These are phyloP conservation scores for Oligia strigilis DNA, from an alignment of 2,888 invertebrate genomes.

Conservation along the genomic window DNA sequence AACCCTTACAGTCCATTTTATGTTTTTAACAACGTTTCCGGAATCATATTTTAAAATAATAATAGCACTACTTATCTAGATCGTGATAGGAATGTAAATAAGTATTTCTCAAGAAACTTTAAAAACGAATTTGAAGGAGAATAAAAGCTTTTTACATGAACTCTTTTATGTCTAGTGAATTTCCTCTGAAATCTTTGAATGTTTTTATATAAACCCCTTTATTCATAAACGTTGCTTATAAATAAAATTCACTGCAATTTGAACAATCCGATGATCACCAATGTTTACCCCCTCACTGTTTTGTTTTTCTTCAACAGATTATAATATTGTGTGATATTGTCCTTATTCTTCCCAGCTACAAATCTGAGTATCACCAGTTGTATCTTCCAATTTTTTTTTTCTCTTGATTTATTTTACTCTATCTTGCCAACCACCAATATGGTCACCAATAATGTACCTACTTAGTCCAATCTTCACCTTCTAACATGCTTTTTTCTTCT, in stretches of 20 bases:
- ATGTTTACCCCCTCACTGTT: neutral
- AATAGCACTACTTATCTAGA: neutral
- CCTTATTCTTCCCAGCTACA: neutral
- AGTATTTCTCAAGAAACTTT: neutral
- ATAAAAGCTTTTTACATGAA: neutral
- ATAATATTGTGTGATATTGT: neutral
- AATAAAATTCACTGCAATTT: neutral
- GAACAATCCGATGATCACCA: neutral
- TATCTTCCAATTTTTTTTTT: neutral
- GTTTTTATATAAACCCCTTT: neutral
- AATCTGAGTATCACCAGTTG: neutral
- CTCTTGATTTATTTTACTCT: neutral
- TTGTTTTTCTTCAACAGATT: neutral
- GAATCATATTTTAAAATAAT: slow-evolving; percentile 1
- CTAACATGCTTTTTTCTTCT: slow-evolving; percentile 42
- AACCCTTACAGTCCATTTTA: slow-evolving; percentile 7
- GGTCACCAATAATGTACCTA: neutral
- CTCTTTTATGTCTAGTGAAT: neutral
- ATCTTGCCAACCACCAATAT: neutral
- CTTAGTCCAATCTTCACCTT: too few species aligned
- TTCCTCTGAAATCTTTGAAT: neutral
- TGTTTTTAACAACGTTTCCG: neutral
- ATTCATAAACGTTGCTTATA: too few species aligned
- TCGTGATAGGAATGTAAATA: neutral
- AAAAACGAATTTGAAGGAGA: neutral